These are phyloP conservation scores for Propithecus perrieri DNA, from an alignment of 2,797 vertebrate species.

Conservation along the genomic window DNA sequence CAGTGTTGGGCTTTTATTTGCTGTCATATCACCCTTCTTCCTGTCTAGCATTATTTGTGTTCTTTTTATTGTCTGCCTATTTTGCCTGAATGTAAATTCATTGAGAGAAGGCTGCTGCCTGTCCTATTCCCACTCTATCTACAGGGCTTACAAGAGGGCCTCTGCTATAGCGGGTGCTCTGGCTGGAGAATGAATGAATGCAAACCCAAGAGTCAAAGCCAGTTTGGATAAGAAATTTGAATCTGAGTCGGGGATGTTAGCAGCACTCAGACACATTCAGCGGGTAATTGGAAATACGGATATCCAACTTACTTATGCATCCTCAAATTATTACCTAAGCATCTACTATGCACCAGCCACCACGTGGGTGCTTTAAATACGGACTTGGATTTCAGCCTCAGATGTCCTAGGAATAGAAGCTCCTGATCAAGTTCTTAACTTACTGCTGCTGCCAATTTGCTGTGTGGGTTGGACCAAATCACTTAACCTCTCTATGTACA, in stretches of 20 bases:
- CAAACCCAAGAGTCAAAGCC: not conserved
- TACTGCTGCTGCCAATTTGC: conserved; percentile 19
- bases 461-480: conserved; percentile 29
- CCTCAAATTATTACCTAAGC: not conserved
- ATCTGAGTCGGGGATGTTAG: not conserved
- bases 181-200: not conserved
- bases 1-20: not conserved
- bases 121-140: not conserved
- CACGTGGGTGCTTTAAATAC: not conserved
- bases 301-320: not conserved
- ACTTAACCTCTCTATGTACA: conserved; percentile 30
- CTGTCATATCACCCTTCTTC: not conserved
- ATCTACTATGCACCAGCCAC: not conserved
- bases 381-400: not conserved
- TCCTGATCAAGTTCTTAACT: not conserved
- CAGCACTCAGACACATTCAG: not conserved
- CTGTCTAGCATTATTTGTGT: not conserved
- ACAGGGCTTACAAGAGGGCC: not conserved
- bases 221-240: conserved; percentile 25
- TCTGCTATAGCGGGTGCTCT: not conserved
- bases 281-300: not conserved
- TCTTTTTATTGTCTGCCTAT: conserved; percentile 1
- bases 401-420: not conserved
- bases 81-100: not conserved
- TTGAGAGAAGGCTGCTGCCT: not conserved